Evolutionary conservation across 2,888 invertebrate species (phyloP), one percentile per base, ranked within the genome.

Genomic region (Cremastobaeus sp.): DNA sequence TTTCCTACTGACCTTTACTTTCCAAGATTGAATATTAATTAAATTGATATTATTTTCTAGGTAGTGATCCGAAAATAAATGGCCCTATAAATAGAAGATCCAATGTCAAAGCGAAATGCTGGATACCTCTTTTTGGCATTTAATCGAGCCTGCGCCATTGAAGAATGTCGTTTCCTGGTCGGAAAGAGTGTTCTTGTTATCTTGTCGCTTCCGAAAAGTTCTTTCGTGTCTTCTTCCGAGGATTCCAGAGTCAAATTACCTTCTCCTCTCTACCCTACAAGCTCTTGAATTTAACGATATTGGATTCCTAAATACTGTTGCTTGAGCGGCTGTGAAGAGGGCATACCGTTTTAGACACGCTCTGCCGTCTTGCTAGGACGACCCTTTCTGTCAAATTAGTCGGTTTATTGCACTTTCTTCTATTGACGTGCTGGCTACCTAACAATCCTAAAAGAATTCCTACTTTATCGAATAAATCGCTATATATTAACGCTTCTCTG

Each of bases 161-260:
- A 75, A 68, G 65, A 64, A 69, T 68, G 65, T 54, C 55, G 52
- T 47, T 74, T 50, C 50, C 55, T 65, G 57, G 59, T 41, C 55
- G 62, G 68, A 77, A 77, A 76, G 68, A 78, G 76, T 77, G 77
- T 78, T 76, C 78, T 82, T 77, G 79, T 82, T 81, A 80, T 81
- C 78, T 71, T 72, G 68, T 59, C 54, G 74, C 62, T 62, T 48
- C 47, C 48, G 74, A 48, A 72, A 65, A 74, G 68, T 64, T 75
- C 74, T 76, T 50, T 52, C 59, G 50, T 64, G 70, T 71, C 57
- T 71, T 66, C 62, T 73, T 70, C 65, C 70, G 75, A 74, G 75
- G 75, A 79, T 80, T 81, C 77, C 70, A 74, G 82, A 81, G 80
- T 84, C 84, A 81, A 81, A 82, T 85, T 85, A 84, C 85, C 77